Conservation (phyloP, 35 echinoderm and acorn worm genomes). For the Hemicentrotus pulcherrimus region DNA sequence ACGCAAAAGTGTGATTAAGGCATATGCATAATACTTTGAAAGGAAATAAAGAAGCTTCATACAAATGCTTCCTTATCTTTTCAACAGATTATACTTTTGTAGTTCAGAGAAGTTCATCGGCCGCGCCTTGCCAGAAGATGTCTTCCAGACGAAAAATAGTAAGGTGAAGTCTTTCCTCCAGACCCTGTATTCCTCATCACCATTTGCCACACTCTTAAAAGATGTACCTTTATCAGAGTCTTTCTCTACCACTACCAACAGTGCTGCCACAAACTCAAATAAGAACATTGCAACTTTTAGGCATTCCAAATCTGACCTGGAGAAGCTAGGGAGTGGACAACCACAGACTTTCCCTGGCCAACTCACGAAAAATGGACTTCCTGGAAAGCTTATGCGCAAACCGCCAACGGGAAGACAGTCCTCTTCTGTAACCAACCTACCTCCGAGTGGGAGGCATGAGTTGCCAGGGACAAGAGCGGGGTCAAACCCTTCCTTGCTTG, state of each 20-base stretch:
- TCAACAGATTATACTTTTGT: constrained; percentile 77
- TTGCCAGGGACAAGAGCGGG: neutral
- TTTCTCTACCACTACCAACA: neutral
- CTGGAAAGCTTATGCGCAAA: constrained; percentile 23
- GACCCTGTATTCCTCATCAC: constrained; percentile 82
- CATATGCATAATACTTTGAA: too few relatives aligned
- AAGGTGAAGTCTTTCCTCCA: constrained; percentile 78
- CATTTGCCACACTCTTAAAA: constrained; percentile 87
- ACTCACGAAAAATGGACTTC: neutral
- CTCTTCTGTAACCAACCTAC: constrained; percentile 10
- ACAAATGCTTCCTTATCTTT: neutral
- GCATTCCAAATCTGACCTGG: neutral
- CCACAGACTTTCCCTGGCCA: neutral
- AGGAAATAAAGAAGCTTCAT: too few relatives aligned
- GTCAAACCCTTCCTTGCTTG: neutral
- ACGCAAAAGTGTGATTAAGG: too few relatives aligned
- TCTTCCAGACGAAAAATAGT: constrained; percentile 70
- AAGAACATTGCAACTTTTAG: neutral
- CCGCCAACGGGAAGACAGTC: constrained; percentile 16
- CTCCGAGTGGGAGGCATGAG: neutral
- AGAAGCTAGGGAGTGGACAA: neutral
- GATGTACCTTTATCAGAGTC: constrained; percentile 28
- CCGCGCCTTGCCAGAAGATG: constrained; percentile 76
- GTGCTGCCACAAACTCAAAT: neutral
- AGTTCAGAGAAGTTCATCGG: constrained; percentile 61